phyloP scores from a whole-genome alignment of 2,888 invertebrate species.

The Escarpia spicata region DNA sequence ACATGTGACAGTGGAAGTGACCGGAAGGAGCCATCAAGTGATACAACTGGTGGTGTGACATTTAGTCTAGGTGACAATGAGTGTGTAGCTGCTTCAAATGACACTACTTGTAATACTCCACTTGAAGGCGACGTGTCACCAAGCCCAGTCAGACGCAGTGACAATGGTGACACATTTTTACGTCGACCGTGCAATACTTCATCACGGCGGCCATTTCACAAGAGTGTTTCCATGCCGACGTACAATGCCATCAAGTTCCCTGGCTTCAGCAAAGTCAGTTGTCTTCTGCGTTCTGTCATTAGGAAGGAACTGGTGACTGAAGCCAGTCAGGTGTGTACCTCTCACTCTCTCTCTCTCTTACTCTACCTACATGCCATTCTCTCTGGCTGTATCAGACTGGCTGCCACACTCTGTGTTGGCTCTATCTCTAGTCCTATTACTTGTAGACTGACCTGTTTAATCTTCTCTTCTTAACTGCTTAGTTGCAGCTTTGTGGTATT shows the following conservation, averaged over 20 bases:
- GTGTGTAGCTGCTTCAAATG: neutral
- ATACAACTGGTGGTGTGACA: neutral
- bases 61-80: slow-evolving; percentile 6
- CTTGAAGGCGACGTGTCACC: neutral
- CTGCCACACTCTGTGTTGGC: no score
- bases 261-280: slow-evolving; percentile 26
- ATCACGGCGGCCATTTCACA: slow-evolving; percentile 21
- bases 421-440: no score
- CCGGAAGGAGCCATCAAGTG: neutral
- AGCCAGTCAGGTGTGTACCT: neutral
- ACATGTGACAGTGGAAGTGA: neutral
- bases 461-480: no score
- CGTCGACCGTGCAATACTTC: slow-evolving; percentile 19
- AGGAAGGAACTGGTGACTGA: slow-evolving; percentile 34
- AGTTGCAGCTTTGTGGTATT: no score
- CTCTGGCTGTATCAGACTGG: no score
- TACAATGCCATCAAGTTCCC: slow-evolving; percentile 17
- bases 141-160: neutral
- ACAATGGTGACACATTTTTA: neutral
- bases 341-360: neutral
- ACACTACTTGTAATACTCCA: neutral
- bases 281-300: slow-evolving; percentile 36
- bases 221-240: slow-evolving; percentile 33
- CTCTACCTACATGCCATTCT: no score
- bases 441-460: no score